Evolutionary conservation across 2,113 vertebrate species (phyloP), one percentile per base, ranked within the genome.

Genomic region (Alaudala cheleensis): DNA sequence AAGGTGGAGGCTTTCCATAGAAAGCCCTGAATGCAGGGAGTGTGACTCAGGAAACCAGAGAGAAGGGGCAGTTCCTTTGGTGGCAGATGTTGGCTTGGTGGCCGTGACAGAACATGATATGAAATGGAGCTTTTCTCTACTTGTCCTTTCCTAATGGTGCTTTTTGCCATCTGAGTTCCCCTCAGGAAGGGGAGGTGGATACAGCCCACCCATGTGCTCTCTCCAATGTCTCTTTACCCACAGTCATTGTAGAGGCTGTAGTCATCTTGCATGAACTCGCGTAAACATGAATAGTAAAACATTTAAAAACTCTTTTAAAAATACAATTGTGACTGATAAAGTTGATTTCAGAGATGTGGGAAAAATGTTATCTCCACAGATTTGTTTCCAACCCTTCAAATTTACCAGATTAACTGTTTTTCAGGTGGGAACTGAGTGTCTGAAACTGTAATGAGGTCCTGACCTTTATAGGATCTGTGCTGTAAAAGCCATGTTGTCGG

Each of bases 151-250:
- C 61, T 66, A 18, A 9, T 2, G 0, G 31, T 51, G 34, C 47
- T 60, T 89, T 92, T 88, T 67, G 44, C 67, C 5, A 2, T 44
- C 44, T 28, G 29, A 34, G 47, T 76, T 69, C 60, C 49, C 37
- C 22, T 56, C 51, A 26, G 19, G 47, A 58, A 67, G 21, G 47
- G 31, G 42, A 44, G 54, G 6, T 44, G 54, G 72, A 24, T 11
- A 37, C 45, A 16, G 5, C 49, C 7, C 23, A 24, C 5, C 9
- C 3, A 1, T 1, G 0, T 40, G 42, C 29, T 87, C 15, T 64
- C 34, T 34, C 31, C 40, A 24, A 0, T 24, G 5, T 53, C 26
- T 53, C 53, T 64, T 66, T 20, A 14, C 25, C n/a, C 11, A 3
- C 4, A 19, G 14, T 80, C 14, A 7, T 2, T 25, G 1, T 11